Conservation (phyloP, 2,797 vertebrate genomes). For the Tiaroga cobitis region DNA sequence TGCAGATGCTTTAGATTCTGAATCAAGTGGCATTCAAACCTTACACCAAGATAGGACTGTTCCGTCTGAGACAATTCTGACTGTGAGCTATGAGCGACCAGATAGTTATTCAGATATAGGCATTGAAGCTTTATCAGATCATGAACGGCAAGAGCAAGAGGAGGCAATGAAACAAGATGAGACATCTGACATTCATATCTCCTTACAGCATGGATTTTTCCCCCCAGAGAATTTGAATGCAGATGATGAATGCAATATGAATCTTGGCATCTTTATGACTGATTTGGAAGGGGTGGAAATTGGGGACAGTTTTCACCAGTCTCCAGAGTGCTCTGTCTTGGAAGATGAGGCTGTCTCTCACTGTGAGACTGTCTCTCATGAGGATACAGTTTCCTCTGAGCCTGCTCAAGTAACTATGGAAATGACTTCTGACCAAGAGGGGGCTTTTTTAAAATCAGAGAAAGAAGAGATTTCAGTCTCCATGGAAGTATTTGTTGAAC, state of each 20-base stretch:
- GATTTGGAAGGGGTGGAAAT: conserved; percentile 26
- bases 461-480: conserved; percentile 55
- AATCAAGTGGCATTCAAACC: conserved; percentile 74
- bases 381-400: conserved; percentile 61
- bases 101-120: conserved; percentile 73
- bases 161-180: conserved; percentile 47
- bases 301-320: conserved; percentile 24
- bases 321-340: conserved; percentile 34
- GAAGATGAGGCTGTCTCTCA: conserved; percentile 43
- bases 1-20: conserved; percentile 72
- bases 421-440: conserved; percentile 60
- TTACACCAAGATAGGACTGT: conserved; percentile 70
- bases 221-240: conserved; percentile 67
- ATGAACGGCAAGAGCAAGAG: conserved; percentile 62
- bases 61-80: conserved; percentile 59
- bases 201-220: conserved; percentile 33
- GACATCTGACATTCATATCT: conserved; percentile 38
- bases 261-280: conserved; percentile 32
- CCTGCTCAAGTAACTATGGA: conserved; percentile 43
- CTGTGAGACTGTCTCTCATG: conserved; percentile 66
- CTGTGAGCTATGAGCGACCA: conserved; percentile 61
- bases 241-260: conserved; percentile 44
- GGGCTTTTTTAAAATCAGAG: conserved; percentile 61
- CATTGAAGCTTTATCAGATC: conserved; percentile 74
- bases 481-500: conserved; percentile 55